Evolutionary conservation across 2,888 invertebrate genomes (phyloP).

Genomic region (Hypsopygia costalis): DNA sequence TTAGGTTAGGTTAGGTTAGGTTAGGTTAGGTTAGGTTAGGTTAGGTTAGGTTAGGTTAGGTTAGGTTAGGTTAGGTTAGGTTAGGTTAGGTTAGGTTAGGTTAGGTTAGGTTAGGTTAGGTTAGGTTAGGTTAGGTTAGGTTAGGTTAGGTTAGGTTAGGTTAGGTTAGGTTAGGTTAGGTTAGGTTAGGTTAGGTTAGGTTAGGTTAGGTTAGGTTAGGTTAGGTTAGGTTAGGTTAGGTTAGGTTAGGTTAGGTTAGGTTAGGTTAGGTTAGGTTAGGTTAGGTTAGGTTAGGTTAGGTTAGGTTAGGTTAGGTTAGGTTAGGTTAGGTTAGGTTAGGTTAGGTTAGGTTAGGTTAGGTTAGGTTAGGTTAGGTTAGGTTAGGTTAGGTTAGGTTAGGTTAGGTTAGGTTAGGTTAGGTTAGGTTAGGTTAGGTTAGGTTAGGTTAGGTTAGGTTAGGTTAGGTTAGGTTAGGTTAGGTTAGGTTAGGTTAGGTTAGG

Average conservation of each 20-base stretch:
- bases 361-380: not conserved
- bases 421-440: not conserved
- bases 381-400: not conserved
- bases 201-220: not conserved
- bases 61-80: no score
- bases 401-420: not conserved
- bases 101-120: no score
- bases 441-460: not conserved
- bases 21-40: no score
- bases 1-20: no score
- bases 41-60: no score
- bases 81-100: no score
- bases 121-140: constrained; percentile 19
- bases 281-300: not conserved
- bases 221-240: not conserved
- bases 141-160: constrained; percentile 20
- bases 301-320: not conserved
- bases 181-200: not conserved
- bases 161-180: constrained; percentile 7
- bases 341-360: not conserved
- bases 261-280: not conserved
- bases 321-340: not conserved
- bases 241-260: not conserved
- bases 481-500: not conserved
- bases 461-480: not conserved